Base-by-base conservation (phyloP, 2,888 invertebrate species). In the Dinocampus coccinellae region DNA sequence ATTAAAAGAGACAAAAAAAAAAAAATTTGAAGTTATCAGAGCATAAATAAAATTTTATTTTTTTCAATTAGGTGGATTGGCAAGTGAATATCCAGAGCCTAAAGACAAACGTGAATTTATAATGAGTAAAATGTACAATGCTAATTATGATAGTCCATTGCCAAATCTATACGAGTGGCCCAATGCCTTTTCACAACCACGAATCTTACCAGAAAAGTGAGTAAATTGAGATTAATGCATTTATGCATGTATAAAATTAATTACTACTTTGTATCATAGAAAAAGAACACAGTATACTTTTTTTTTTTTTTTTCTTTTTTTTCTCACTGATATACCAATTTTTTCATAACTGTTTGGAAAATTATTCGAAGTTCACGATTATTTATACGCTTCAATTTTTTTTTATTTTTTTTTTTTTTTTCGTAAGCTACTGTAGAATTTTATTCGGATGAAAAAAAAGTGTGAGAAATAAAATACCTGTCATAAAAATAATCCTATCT, bases 1-100 rank as follows among this genome's bases (percentile, higher is more conserved):
- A 26, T 42, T 29, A 63, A 69, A 34, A 67, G 16, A 57, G 11
- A 20, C 52, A 22, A n/a, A 62, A 11, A 22, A 60, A 24, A 53
- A 39, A 69, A 24, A 33, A 34, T 16, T 24, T 60, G 58, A 53
- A 58, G 16, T 7, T 20, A 11, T 10, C 10, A 10, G 16, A 20
- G 9, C 24, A 2, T 33, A 63, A 3, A 26, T 29, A 13, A n/a
- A 72, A 22, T 64, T 7, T 53, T 24, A 9, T 36, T 36, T 36
- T 29, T 39, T n/a, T 16, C 1, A 57, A 39, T 42, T 84, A 94
- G 94, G 93, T 88, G 91, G 90, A 75, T 90, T 94, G 77, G 96
- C 96, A 2, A 95, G 95, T 2, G 92, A 94, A 3, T 96, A 96
- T 86, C 96, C 96, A 0, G 93, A 95, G 87, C 96, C 96, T 52